phyloP scores from a whole-genome alignment of 2,888 invertebrate species.

The Phyto melanocephala region DNA sequence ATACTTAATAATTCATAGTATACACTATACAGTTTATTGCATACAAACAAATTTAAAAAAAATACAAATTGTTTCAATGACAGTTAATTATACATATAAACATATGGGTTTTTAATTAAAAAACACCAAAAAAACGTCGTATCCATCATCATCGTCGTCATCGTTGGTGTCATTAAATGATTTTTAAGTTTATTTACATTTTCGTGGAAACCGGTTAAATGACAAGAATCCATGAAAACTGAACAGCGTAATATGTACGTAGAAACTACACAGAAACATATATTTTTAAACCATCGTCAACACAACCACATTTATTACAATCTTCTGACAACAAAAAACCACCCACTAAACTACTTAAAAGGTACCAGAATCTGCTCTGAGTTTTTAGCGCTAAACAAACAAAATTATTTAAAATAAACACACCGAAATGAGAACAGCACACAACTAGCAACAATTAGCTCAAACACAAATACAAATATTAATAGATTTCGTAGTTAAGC shows the following conservation, averaged over 20 bases:
- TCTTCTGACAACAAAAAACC: background rate
- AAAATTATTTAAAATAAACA: conserved; percentile 50
- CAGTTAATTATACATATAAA: background rate
- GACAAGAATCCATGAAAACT: conserved; percentile 33
- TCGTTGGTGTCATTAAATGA: background rate
- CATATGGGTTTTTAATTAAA: conserved; percentile 1
- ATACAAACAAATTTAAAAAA: no score
- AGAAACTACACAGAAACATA: conserved; percentile 3
- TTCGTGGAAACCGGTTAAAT: conserved; percentile 10
- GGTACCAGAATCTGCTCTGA: conserved; percentile 8
- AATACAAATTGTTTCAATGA: background rate
- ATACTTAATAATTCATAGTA: no score
- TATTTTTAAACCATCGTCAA: background rate
- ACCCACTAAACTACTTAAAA: background rate
- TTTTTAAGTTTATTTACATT: conserved; percentile 14
- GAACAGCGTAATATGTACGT: conserved; percentile 10
- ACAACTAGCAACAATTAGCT: conserved; percentile 1
- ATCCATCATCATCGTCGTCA: background rate
- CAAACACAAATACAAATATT: background rate
- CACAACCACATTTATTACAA: background rate
- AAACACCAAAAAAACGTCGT: background rate
- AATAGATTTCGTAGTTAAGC: conserved; percentile 31
- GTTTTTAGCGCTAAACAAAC: conserved; percentile 31
- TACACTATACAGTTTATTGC: no score
- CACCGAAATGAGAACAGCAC: conserved; percentile 28